Evolutionary conservation across 2,888 invertebrate species (phyloP).

Genomic region (Calephelis perditalis): DNA sequence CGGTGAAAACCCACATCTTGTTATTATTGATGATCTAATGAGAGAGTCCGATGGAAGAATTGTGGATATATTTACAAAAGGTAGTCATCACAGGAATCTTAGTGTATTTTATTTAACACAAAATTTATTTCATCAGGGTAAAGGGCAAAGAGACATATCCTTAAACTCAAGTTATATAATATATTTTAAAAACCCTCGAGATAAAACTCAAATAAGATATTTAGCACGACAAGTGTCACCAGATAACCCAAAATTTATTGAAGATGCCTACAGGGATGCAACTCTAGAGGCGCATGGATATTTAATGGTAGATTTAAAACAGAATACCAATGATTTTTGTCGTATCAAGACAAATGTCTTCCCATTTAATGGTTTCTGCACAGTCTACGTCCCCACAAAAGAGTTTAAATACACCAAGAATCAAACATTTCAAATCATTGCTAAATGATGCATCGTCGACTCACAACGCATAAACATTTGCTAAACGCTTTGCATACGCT

Average conservation of each 20-base stretch:
- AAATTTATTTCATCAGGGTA: constrained; percentile 15
- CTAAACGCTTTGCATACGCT: constrained; percentile 23
- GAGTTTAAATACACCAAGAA: constrained; percentile 30
- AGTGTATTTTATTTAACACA: constrained; percentile 17
- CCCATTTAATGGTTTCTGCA: constrained; percentile 23
- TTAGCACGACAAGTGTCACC: constrained; percentile 7
- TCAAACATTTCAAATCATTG: constrained; percentile 22
- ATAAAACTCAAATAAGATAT: constrained; percentile 7
- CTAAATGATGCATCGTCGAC: constrained; percentile 27
- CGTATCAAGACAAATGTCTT: no score
- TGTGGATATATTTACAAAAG: constrained; percentile 22
- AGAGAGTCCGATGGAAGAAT: constrained; percentile 36
- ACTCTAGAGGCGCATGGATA: constrained; percentile 28
- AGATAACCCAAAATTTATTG: constrained; percentile 12
- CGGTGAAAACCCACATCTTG: constrained; percentile 28
- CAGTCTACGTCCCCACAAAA: constrained; percentile 28
- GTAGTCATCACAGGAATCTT: constrained; percentile 16
- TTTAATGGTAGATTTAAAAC: no score
- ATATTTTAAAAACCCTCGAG: constrained; percentile 13
- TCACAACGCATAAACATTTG: constrained; percentile 28
- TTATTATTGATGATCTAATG: constrained; percentile 38
- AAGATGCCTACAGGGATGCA: constrained; percentile 8
- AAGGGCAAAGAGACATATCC: not conserved
- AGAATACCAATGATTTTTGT: no score
- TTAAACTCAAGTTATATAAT: constrained; percentile 5